Percentiles rank a stretch among this genome's conserved stretches.
These are phyloP conservation scores for Diploptera punctata DNA, from an alignment of 2,888 invertebrate genomes.

Conservation along the genomic window DNA sequence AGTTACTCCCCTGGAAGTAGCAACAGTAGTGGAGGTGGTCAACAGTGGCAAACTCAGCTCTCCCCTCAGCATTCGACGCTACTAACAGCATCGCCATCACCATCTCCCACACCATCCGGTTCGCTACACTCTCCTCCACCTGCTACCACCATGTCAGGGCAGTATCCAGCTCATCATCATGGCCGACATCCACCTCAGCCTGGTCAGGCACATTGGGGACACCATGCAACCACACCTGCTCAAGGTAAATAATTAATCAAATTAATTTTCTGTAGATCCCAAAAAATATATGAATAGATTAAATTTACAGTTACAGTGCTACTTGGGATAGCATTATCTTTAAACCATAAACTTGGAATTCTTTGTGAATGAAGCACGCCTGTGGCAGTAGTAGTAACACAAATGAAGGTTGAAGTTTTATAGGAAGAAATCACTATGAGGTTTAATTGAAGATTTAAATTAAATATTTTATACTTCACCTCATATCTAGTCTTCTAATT, in stretches of 20 bases:
- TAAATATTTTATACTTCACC: too few relatives aligned
- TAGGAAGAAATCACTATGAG: too few relatives aligned
- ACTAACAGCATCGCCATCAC: conserved; percentile 8
- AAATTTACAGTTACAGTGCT: too few relatives aligned
- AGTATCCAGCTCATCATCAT: conserved; percentile 41
- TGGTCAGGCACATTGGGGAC: conserved; percentile 33
- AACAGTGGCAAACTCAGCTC: conserved; percentile 19
- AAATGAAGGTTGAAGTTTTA: too few relatives aligned
- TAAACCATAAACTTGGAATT: too few relatives aligned
- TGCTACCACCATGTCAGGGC: conserved; percentile 34
- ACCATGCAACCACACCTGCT: conserved; percentile 19
- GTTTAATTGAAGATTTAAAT: too few relatives aligned
- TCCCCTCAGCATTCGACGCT: conserved; percentile 20
- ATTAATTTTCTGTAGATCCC: too few relatives aligned
- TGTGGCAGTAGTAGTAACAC: too few relatives aligned
- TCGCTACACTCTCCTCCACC: conserved; percentile 17
- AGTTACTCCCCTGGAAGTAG: conserved; percentile 10
- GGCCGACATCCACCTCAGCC: conserved; percentile 34
- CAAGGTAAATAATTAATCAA: background rate
- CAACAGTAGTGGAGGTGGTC: conserved; percentile 20
- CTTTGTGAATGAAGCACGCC: too few relatives aligned
- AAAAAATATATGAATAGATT: too few relatives aligned
- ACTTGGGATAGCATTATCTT: too few relatives aligned
- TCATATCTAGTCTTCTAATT: too few relatives aligned
- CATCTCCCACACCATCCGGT: background rate